These are phyloP conservation scores for Micoletzkya japonica DNA, from an alignment of 2,888 invertebrate species.

Conservation along the genomic window DNA sequence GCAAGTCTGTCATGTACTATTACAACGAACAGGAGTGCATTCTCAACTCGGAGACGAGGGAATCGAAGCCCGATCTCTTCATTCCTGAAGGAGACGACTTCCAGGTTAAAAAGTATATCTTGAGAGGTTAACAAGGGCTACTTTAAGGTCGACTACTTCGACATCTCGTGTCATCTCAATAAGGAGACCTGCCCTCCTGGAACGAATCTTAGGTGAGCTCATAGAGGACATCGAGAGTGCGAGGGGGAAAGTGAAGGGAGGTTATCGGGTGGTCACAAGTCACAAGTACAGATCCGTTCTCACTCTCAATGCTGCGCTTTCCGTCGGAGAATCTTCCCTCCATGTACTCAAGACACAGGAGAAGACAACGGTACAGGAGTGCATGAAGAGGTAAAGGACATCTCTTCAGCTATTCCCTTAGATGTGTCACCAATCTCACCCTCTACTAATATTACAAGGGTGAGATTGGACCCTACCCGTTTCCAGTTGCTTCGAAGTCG, in stretches of 20 bases:
- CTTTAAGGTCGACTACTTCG: constrained; percentile 61
- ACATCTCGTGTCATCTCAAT: constrained; percentile 60
- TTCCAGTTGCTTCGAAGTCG: constrained; percentile 40
- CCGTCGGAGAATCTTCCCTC: constrained; percentile 59
- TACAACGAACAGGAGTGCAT: constrained; percentile 64
- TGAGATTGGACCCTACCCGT: neutral
- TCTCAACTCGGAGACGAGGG: constrained; percentile 61
- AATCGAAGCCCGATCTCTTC: constrained; percentile 62
- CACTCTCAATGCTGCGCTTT: constrained; percentile 60
- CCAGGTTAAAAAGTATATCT: constrained; percentile 28
- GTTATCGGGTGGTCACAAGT: neutral
- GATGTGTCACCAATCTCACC: neutral
- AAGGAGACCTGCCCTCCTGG: constrained; percentile 58
- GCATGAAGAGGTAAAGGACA: constrained; percentile 43
- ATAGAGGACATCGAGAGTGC: neutral
- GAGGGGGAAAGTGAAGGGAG: neutral
- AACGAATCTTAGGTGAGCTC: constrained; percentile 40
- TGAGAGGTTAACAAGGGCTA: neutral
- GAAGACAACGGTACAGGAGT: constrained; percentile 48
- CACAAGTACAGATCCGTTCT: constrained; percentile 39
- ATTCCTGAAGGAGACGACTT: constrained; percentile 61
- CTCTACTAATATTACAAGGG: neutral
- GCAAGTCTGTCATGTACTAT: constrained; percentile 65
- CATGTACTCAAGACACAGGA: constrained; percentile 55
- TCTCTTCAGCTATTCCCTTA: neutral